These are phyloP conservation scores for Galleria mellonella DNA, from an alignment of 1,140 invertebrate genomes.

Conservation along the genomic window DNA sequence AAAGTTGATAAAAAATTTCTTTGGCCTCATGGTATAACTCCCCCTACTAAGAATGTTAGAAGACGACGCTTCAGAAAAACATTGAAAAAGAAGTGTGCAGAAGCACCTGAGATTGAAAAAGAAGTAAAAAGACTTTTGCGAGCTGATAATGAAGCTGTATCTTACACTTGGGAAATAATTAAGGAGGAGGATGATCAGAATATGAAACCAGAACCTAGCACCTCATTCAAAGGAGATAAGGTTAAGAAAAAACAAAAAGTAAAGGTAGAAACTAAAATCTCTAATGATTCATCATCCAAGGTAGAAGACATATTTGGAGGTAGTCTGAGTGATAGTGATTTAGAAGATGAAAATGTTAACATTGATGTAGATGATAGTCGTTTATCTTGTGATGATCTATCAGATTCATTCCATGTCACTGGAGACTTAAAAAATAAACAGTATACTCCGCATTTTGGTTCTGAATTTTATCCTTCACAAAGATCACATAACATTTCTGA, in stretches of 20 bases:
- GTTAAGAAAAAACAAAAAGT: slow-evolving; percentile 30
- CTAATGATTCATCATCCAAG: slow-evolving; percentile 49
- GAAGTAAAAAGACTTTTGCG: slow-evolving; percentile 93
- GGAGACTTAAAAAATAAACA: slow-evolving; percentile 50
- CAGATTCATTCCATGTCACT: slow-evolving; percentile 81
- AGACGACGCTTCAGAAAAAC: slow-evolving; percentile 96
- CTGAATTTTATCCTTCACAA: not conserved
- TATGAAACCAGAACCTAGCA: slow-evolving; percentile 70
- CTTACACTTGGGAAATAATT: slow-evolving; percentile 94
- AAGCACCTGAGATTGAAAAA: slow-evolving; percentile 98
- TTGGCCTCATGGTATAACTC: slow-evolving; percentile 95
- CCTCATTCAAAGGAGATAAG: slow-evolving; percentile 60
- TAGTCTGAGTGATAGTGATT: slow-evolving; percentile 88
- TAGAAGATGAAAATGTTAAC: slow-evolving; percentile 82
- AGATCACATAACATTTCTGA: not conserved
- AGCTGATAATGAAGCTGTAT: slow-evolving; percentile 93
- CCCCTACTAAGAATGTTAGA: slow-evolving; percentile 95
- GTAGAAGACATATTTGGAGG: slow-evolving; percentile 90
- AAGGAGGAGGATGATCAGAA: slow-evolving; percentile 89
- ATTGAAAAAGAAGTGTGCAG: slow-evolving; percentile 96
- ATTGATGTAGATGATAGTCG: slow-evolving; percentile 87
- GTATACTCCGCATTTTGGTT: too few species aligned
- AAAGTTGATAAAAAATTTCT: slow-evolving; percentile 96
- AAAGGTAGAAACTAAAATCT: slow-evolving; percentile 48
- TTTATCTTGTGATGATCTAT: slow-evolving; percentile 83